Evolutionary conservation across 2,113 vertebrate genomes (phyloP), one percentile per base, ranked within the genome.

Genomic region (Onychorhynchus coronatus): DNA sequence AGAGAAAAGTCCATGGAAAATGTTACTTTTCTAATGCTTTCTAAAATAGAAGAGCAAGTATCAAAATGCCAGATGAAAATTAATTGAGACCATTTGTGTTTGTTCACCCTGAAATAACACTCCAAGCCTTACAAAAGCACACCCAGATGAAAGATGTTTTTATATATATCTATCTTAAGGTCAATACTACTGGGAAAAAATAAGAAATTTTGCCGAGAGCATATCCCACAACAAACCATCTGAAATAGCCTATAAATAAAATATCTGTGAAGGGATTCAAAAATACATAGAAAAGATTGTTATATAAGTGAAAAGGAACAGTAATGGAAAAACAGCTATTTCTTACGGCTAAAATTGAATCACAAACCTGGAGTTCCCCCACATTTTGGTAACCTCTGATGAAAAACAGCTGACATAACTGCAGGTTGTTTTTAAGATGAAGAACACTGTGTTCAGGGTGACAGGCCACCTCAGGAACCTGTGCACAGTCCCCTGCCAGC

Each of bases 201-300:
- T 35, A 77, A 91, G 94, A 96, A 96, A 96, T 74, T 91, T 96
- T 96, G 88, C 91, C 59, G 85, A 91, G 93, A 95, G 92, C 97
- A 97, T 97, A 95, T 84, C 91, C 83, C 79, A 96, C 94, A 97
- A 93, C 94, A 97, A 97, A 95, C 88, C 80, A 49, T 93, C 95
- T 97, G 87, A 97, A 98, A 98, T 90, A 97, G 87, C 76, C 93
- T 95, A 97, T 97, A 97, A 98, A 98, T 96, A 97, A 98, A 97
- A 97, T 71, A 91, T 84, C 90, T 94, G 87, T 75, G 89, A 97
- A 93, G 56, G 88, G 79, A 94, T 95, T 96, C 92, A 91, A 87
- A 96, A 92, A 96, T 66, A 97, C 42, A 94, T 76, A 95, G 79
- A 91, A 93, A 94, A 96, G 85, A 97, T 74, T 97, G 89, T 85